These are phyloP conservation scores for Epirrita christyi DNA, from an alignment of 2,888 invertebrate species.

Conservation along the genomic window DNA sequence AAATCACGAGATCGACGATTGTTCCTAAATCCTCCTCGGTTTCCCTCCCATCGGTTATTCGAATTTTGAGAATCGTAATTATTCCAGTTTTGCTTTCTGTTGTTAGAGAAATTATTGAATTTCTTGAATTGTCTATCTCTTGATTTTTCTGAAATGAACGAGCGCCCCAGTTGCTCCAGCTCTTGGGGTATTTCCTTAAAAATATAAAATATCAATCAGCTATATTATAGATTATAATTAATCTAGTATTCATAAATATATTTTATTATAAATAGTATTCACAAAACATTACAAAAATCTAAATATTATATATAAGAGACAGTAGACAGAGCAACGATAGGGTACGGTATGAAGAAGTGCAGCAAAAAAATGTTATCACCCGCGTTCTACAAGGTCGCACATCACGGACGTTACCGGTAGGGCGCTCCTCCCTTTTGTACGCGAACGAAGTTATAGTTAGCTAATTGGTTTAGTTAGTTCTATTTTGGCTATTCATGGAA, in stretches of 20 bases:
- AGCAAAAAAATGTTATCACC: no score
- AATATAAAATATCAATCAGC: not conserved
- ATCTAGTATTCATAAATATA: not conserved
- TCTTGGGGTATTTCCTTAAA: constrained; percentile 65
- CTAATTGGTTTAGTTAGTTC: no score
- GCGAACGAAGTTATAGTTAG: no score
- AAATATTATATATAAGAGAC: no score
- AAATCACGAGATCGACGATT: constrained; percentile 15
- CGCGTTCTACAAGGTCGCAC: no score
- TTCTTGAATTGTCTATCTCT: constrained; percentile 51
- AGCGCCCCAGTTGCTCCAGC: constrained; percentile 57
- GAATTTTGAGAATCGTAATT: constrained; percentile 6
- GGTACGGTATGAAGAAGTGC: no score
- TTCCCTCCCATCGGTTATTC: constrained; percentile 26
- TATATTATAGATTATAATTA: not conserved
- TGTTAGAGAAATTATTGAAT: constrained; percentile 35
- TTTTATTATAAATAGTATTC: no score
- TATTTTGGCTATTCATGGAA: no score
- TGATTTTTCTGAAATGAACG: constrained; percentile 49
- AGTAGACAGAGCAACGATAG: no score
- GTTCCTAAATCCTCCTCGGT: constrained; percentile 13
- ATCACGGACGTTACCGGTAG: no score
- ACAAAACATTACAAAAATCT: no score
- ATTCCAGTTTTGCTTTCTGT: constrained; percentile 19
- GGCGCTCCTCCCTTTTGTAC: no score